Base-by-base conservation (phyloP, 1,140 invertebrate genomes). In the Drosophila pruinosa region DNA sequence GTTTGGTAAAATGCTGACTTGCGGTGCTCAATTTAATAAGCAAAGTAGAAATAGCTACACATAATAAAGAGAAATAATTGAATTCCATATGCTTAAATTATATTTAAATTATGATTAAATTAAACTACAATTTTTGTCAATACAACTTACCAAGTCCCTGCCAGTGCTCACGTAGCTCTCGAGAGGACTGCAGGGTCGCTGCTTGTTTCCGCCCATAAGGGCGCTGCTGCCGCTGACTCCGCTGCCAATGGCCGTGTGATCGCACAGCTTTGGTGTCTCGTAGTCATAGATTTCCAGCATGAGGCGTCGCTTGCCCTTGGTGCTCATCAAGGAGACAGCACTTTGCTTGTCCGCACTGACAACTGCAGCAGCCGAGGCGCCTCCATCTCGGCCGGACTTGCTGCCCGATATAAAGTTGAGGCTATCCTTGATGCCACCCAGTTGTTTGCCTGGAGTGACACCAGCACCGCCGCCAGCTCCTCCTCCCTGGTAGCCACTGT, bases 151-250 rank as follows among this genome's bases (percentile, higher is more conserved):
- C 45, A 95, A 89, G 61, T 92, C 93, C 1, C 93, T 91, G 1
- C 94, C 94, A 0, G 93, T 92, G 0, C 96, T 96, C 7, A 97
- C 93, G 89, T 97, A 97, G 68, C 96, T 96, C 89, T 97, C 96
- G 3, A 95, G 93, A 0, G 92, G 89, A 10, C 94, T 93, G 75
- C 96, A 97, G 0, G 96, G 96, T 8, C 96, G 93, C 0, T 96
- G 96, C 22, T 89, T 89, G 59, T 89, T 90, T 59, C 80, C 85
- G 3, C 88, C 86, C 70, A 90, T 74, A 0, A 88, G 10, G 0
- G 93, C 91, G 28, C 78, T 88, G 26, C 82, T 88, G 1, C 85
- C 81, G 39, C 96, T 93, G 1, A 95, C 96, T 7, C 82, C 78
- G 1, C 94, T 92, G 75, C 96, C 96, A 1, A 97, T 92, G 2